Evolutionary conservation across 1,140 invertebrate species (phyloP).

Genomic region (Drosophila murphyi): DNA sequence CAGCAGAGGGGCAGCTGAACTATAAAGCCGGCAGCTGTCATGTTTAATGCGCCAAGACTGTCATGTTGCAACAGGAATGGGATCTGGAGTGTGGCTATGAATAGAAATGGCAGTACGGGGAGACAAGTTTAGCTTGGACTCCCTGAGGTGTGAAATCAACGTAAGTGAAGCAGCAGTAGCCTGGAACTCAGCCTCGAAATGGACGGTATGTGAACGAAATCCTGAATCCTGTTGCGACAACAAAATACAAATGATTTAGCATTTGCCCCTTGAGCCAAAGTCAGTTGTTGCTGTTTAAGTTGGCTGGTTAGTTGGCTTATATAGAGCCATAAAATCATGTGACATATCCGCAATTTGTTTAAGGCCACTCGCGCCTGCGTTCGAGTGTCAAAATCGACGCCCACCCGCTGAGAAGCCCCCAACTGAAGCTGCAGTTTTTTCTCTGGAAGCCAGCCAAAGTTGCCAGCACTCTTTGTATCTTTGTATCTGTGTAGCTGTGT

Average conservation of each 20-base stretch:
- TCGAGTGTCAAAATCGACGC: constrained; percentile 75
- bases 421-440: constrained; percentile 36
- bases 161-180: constrained; percentile 67
- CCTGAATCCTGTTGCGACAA: constrained; percentile 67
- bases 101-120: neutral
- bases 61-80: constrained; percentile 43
- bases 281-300: constrained; percentile 17
- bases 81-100: constrained; percentile 12
- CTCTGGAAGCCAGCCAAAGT: constrained; percentile 55
- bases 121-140: constrained; percentile 50
- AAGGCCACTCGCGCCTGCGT: constrained; percentile 56
- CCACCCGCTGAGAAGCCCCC: constrained; percentile 63
- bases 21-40: constrained; percentile 38
- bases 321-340: constrained; percentile 81
- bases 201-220: constrained; percentile 5
- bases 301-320: constrained; percentile 33
- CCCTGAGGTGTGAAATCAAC: constrained; percentile 81
- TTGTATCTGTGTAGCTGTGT: constrained; percentile 16
- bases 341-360: constrained; percentile 84
- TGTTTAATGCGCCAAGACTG: constrained; percentile 46
- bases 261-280: constrained; percentile 52
- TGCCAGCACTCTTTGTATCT: constrained; percentile 62
- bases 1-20: neutral
- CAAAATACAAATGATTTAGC: constrained; percentile 74
- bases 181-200: constrained; percentile 41